Evolutionary conservation across 2,113 vertebrate species (phyloP).

Genomic region (Scartelaos histophorus): DNA sequence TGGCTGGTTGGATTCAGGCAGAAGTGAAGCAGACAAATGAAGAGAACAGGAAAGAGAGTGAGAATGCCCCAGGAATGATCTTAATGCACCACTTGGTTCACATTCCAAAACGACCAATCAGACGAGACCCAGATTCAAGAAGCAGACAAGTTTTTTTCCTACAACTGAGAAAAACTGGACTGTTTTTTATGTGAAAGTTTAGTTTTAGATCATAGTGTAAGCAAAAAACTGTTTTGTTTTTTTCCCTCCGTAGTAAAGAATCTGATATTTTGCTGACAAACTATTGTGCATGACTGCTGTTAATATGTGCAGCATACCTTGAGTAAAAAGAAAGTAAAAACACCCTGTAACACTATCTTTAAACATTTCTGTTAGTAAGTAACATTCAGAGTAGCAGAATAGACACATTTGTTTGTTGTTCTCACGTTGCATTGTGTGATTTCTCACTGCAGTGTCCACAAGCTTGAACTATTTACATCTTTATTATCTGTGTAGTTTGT

Average conservation of each 20-base stretch:
- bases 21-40: conserved; percentile 17
- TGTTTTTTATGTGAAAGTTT: background rate
- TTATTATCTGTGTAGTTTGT: conserved; percentile 11
- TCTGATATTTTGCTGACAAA: background rate
- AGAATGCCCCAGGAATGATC: conserved; percentile 61
- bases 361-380: background rate
- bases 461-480: background rate
- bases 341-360: no score
- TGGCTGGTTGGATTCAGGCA: conserved; percentile 31
- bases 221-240: background rate
- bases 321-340: no score
- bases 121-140: conserved; percentile 48
- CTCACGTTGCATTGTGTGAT: background rate
- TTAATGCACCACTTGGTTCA: conserved; percentile 70
- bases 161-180: background rate
- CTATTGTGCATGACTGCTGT: background rate
- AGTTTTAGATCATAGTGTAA: background rate
- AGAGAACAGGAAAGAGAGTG: conserved; percentile 16
- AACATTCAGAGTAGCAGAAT: background rate
- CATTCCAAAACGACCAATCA: conserved; percentile 70
- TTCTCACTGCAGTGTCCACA: conserved; percentile 3
- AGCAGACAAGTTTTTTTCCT: conserved; percentile 24
- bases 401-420: background rate
- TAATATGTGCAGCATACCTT: background rate
- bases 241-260: background rate